A percentile compares a stretch with the other conserved stretches of the same genome.
Evolutionary conservation across 2,797 vertebrate species (phyloP).

Genomic region (Odontamblyopus lacepedii): DNA sequence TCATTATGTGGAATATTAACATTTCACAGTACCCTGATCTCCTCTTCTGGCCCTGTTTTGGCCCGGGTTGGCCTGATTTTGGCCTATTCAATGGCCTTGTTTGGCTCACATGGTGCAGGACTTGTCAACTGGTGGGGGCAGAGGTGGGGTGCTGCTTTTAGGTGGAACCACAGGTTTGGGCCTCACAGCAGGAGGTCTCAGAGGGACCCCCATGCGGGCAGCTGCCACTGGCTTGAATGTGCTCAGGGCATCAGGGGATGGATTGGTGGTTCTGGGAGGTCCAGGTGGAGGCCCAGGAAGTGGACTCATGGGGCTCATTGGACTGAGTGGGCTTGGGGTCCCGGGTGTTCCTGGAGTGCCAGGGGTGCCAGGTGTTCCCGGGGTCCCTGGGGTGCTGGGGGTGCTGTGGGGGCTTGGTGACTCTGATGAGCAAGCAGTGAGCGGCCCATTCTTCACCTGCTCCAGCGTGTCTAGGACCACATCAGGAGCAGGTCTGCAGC

Average conservation of each 20-base stretch:
- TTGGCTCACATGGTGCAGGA: constrained; percentile 96
- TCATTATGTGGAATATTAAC: constrained; percentile 67
- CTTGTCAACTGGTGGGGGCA: constrained; percentile 90
- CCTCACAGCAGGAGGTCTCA: constrained; percentile 93
- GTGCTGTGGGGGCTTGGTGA: constrained; percentile 81
- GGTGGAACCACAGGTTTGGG: constrained; percentile 94
- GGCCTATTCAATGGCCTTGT: constrained; percentile 57
- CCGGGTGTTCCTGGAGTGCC: constrained; percentile 82
- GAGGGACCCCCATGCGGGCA: constrained; percentile 85
- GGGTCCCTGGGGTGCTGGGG: constrained; percentile 79
- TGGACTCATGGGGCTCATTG: constrained; percentile 93
- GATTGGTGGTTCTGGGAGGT: constrained; percentile 71
- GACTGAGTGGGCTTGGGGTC: constrained; percentile 88
- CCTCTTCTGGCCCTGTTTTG: constrained; percentile 69
- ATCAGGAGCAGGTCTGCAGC: constrained; percentile 88
- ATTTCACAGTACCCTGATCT: constrained; percentile 76
- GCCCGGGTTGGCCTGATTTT: constrained; percentile 68
- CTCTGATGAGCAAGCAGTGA: constrained; percentile 79
- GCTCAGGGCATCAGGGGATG: constrained; percentile 89
- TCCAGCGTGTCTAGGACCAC: constrained; percentile 97
- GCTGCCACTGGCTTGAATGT: constrained; percentile 92
- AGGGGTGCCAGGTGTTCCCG: constrained; percentile 63
- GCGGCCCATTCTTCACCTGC: constrained; percentile 85
- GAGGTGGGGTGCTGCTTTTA: constrained; percentile 88
- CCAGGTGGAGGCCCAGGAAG: constrained; percentile 82